Evolutionary conservation across 2,797 vertebrate species (phyloP).

Genomic region (Acanthurus tractus): DNA sequence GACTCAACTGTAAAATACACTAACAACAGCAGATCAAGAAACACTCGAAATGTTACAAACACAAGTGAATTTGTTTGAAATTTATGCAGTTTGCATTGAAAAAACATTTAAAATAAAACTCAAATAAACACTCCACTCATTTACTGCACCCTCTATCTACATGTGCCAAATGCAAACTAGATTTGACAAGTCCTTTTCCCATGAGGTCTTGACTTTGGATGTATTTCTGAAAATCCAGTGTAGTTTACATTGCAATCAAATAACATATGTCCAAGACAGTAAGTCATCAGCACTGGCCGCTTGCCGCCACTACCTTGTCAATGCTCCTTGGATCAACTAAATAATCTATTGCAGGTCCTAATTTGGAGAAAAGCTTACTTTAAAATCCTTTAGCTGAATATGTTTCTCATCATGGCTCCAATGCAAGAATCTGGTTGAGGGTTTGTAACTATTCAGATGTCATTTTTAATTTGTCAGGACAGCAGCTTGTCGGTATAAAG

Average conservation of each 20-base stretch:
- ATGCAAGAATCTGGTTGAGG: constrained; percentile 2
- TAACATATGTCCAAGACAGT: constrained; percentile 20
- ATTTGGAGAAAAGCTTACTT: constrained; percentile 11
- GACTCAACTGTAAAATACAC: no score
- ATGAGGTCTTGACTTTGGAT: constrained; percentile 14
- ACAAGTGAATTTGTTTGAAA: background rate
- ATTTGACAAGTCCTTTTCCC: background rate
- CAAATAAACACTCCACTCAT: background rate
- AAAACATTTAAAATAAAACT: background rate
- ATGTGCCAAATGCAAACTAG: constrained; percentile 6
- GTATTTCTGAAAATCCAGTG: constrained; percentile 18
- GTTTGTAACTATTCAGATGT: constrained; percentile 15
- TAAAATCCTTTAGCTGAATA: constrained; percentile 11
- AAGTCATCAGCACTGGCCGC: constrained; percentile 13
- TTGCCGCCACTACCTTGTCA: constrained; percentile 20
- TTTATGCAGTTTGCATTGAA: background rate
- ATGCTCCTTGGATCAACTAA: constrained; percentile 17
- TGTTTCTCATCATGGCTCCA: constrained; percentile 12
- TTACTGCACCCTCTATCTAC: background rate
- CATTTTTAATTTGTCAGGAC: constrained; percentile 31
- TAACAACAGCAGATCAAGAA: no score
- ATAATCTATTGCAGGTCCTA: constrained; percentile 41
- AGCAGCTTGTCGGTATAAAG: background rate
- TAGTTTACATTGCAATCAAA: constrained; percentile 49
- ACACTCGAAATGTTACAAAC: background rate